Base-by-base conservation (phyloP, 64 coral and sea anemone genomes). In the Porites lutea region DNA sequence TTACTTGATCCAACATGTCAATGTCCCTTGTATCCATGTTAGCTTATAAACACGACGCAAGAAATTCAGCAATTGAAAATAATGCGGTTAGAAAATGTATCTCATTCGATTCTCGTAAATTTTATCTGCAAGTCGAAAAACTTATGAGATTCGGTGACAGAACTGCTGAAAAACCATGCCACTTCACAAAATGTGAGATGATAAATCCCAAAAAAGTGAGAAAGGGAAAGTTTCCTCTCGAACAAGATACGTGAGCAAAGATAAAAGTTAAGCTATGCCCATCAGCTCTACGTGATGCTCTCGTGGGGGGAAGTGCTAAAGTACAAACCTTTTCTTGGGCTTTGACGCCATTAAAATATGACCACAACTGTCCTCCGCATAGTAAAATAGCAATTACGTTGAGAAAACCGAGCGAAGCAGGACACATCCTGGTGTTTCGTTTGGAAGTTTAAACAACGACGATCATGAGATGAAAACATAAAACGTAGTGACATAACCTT, bases 311-410 rank as follows among this genome's bases (percentile, higher is more conserved):
- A 63, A 62, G 63, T 62, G 45, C 45, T 44, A 59, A 13, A 46
- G 63, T 58, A 27, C 78, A 62, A 62, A 81, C 78, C 78, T 81
- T 81, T 62, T 81, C 58, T 60, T 81, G 3, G 13, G 78, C 55
- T 18, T 63, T 58, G 7, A 55, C 22, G 57, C 13, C 27, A 5
- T 57, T 58, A 62, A 63, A 18, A 10, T 10, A 27, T 23, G 27
- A 62, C 14, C 16, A 43, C 18, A 44, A 4, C 15, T 21, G 21
- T 37, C 23, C 12, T 3, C 9, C 13, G 27, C 58, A 81, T 22
- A 60, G 44, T 20, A 62, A 81, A 45, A 47, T 18, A 81, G 48
- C 55, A 15, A 15, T 81, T 16, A 64, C 15, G 21, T 62, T 44
- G 12, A 61, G 78, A 81, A 62, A 61, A 18, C 57, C 78, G 15